Conservation (phyloP, 2,888 invertebrate species). For the Tenthredo scrophulariae region DNA sequence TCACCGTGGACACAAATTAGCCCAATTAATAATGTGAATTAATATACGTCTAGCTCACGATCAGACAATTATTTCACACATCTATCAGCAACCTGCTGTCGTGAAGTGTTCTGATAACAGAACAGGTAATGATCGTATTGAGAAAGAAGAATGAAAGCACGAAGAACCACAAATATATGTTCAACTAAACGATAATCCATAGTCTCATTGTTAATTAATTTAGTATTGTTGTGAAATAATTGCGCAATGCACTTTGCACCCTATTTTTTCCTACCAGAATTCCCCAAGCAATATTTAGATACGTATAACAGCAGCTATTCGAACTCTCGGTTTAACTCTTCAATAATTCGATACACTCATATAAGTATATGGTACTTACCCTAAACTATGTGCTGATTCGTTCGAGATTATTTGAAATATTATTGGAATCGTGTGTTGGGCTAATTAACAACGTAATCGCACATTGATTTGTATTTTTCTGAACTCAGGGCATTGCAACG, state of each 20-base stretch:
- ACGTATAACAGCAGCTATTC: background rate
- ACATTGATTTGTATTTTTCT: background rate
- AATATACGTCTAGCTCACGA: background rate
- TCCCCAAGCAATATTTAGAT: background rate
- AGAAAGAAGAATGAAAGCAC: background rate
- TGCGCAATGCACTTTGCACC: background rate
- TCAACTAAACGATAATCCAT: background rate
- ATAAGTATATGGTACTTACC: background rate
- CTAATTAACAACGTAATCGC: background rate
- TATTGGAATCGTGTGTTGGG: background rate
- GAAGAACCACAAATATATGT: background rate
- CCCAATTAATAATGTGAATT: constrained; percentile 15
- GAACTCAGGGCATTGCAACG: background rate
- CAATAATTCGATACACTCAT: background rate
- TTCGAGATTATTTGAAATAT: constrained; percentile 7
- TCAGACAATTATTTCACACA: background rate
- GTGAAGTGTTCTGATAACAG: background rate
- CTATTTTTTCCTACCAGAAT: background rate
- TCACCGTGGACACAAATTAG: constrained; percentile 33
- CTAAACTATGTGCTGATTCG: background rate
- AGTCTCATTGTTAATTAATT: background rate
- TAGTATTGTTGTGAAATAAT: background rate
- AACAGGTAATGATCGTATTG: background rate
- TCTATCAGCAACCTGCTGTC: background rate
- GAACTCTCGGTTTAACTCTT: background rate